These are phyloP conservation scores for Drosophila bocki DNA, from an alignment of 1,140 invertebrate species.

Conservation along the genomic window DNA sequence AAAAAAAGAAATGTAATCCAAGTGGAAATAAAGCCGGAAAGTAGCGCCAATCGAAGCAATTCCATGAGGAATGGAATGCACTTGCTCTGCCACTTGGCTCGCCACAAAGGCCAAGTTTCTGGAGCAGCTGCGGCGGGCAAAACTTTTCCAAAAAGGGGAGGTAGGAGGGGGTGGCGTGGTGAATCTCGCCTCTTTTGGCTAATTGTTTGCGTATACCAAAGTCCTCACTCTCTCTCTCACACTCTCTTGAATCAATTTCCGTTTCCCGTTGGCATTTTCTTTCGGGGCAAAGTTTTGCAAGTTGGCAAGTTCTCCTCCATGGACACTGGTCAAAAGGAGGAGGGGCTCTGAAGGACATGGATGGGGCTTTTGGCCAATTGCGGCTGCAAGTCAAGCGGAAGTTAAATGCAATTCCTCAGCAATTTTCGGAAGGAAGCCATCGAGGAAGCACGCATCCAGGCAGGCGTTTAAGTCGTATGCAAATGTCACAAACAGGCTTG, in stretches of 20 bases:
- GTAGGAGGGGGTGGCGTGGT: too few species aligned
- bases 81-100: not conserved
- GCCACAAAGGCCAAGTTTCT: constrained; percentile 28
- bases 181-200: constrained; percentile 38
- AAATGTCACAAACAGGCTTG: constrained; percentile 29
- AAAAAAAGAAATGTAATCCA: not conserved
- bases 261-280: constrained; percentile 12
- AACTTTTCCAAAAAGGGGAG: constrained; percentile 8
- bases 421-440: constrained; percentile 1
- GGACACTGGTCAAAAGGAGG: constrained; percentile 7
- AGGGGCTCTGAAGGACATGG: too few species aligned
- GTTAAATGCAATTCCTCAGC: constrained; percentile 30
- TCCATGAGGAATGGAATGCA: constrained; percentile 8
- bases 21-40: not conserved
- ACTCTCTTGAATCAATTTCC: constrained; percentile 16
- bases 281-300: not conserved
- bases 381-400: constrained; percentile 26
- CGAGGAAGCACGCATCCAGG: not conserved
- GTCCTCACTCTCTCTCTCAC: too few species aligned
- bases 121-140: not conserved
- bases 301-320: not conserved
- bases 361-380: constrained; percentile 11
- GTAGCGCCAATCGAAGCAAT: constrained; percentile 1
- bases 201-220: constrained; percentile 51
- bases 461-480: constrained; percentile 12